These are phyloP conservation scores for Psephotus haematonotus DNA, from an alignment of 2,113 vertebrate genomes.

Conservation along the genomic window DNA sequence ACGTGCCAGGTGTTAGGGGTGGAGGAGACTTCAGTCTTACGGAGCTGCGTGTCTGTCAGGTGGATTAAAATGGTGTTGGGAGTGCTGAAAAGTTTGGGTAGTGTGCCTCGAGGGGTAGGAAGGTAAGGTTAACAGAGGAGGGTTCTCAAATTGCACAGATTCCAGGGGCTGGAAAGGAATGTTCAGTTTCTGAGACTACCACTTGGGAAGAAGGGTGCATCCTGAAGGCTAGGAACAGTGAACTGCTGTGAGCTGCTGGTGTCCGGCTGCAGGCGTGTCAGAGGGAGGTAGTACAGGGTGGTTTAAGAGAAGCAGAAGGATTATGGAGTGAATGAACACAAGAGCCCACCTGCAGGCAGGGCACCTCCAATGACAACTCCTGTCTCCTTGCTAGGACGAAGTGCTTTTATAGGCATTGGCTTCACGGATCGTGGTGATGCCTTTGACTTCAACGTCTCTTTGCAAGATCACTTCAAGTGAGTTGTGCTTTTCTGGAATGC, in stretches of 20 bases:
- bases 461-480: conserved; percentile 99
- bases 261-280: not conserved
- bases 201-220: not conserved
- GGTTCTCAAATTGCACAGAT: not conserved
- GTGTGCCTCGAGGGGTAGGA: not conserved
- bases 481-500: conserved; percentile 34
- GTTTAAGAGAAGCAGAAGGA: not conserved
- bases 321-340: not conserved
- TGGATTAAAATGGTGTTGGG: not conserved
- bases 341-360: not conserved
- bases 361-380: not conserved
- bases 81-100: not conserved
- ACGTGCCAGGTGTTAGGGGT: not conserved
- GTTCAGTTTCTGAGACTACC: not conserved
- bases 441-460: conserved; percentile 97
- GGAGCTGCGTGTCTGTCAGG: not conserved
- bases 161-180: not conserved
- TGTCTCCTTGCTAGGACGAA: conserved; percentile 81
- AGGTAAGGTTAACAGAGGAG: not conserved
- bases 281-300: not conserved
- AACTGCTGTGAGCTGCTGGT: not conserved
- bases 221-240: not conserved
- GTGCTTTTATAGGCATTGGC: conserved; percentile 95
- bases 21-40: not conserved
- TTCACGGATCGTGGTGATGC: conserved; percentile 94